Evolutionary conservation across 2,888 invertebrate genomes (phyloP), one percentile per base, ranked within the genome.

Genomic region (Boloria euphrosyne): DNA sequence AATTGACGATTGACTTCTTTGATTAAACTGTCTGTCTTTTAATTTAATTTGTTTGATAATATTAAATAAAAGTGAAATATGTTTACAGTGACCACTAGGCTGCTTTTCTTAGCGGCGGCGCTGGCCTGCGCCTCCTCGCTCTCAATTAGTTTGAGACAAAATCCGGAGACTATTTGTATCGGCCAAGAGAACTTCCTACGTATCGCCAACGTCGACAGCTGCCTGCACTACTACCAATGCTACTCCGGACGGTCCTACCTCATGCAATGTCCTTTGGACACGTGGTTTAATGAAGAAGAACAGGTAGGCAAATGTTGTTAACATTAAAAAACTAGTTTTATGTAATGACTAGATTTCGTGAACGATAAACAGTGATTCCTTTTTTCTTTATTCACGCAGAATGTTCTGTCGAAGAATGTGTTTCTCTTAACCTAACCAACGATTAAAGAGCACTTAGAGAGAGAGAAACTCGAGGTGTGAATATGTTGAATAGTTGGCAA

Each of bases 121-220:
- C 73, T 88, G 67, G 82, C 86, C 71, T 75, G 81, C 75, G 80
- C 80, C 83, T 89, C 90, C 80, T 82, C 85, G 69, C 71, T 89
- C 86, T 91, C 90, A 82, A 85, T 91, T 22, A 70, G 73, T 60
- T 75, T 84, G 86, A 90, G 92, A 86, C 90, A 90, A 78, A 82
- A 90, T 71, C 85, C 87, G 81, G 91, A 90, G 87, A 89, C 87
- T 16, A 76, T 91, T n/a, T 92, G 92, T 78, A 77, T 81, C 50
- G 90, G 90, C 70, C 91, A 92, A 74, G 86, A 84, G 76, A 90
- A 92, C 79, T 92, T 91, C 81, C 84, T 91, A 22, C 83, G 92
- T 54, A 89, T 93, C 71, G 84, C 91, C 68, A 80, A 81, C 72
- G 67, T 82, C 16, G 78, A 83, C 0, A 84, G 81, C 75, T 93